These are phyloP conservation scores for Leptinotarsa haldemani DNA, from an alignment of 2,888 invertebrate species.

Conservation along the genomic window DNA sequence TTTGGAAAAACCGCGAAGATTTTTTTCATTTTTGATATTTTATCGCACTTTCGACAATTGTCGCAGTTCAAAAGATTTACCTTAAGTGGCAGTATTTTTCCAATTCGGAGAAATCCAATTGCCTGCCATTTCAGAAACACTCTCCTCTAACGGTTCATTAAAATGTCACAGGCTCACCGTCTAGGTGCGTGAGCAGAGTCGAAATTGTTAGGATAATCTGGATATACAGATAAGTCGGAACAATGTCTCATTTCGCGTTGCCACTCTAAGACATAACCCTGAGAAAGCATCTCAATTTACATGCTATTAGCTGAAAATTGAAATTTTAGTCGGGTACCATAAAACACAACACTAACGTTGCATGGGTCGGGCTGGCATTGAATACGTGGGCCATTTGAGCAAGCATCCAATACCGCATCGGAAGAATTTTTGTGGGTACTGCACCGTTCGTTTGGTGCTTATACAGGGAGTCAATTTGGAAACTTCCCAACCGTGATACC, in stretches of 20 bases:
- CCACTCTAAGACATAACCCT: conserved; percentile 12
- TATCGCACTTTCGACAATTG: background rate
- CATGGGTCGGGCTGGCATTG: background rate
- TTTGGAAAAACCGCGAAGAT: background rate
- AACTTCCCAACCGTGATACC: no score
- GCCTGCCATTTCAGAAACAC: conserved; percentile 8
- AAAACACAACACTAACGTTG: conserved; percentile 16
- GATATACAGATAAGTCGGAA: conserved; percentile 18
- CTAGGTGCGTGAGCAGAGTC: conserved; percentile 15
- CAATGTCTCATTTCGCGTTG: conserved; percentile 16
- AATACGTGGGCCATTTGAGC: no score
- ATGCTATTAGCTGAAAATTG: conserved; percentile 28
- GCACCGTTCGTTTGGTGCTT: no score
- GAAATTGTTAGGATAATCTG: conserved; percentile 19
- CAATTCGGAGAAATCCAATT: conserved; percentile 5
- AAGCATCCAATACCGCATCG: no score
- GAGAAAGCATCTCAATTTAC: conserved; percentile 24
- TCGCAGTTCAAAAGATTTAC: background rate
- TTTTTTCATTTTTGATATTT: background rate
- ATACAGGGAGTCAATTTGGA: no score
- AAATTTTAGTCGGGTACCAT: conserved; percentile 22
- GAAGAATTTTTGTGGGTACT: no score
- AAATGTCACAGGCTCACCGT: conserved; percentile 16
- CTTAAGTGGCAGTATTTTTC: conserved; percentile 5
- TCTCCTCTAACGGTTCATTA: conserved; percentile 11